Base-by-base conservation (phyloP, 2,888 invertebrate genomes). In the Plebejus argus region DNA sequence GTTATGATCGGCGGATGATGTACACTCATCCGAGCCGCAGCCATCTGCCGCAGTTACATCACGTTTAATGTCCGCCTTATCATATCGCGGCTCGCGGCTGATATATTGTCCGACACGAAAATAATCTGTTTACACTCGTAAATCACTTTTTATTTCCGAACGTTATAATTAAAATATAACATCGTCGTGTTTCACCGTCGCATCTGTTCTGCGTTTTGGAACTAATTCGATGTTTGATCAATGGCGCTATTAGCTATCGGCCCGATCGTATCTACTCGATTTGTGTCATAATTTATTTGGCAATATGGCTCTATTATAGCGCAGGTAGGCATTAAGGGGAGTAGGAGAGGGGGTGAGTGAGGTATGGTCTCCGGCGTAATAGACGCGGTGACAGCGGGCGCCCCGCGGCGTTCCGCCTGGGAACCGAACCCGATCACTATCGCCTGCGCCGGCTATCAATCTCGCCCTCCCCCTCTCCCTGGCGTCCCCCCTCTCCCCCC, bases 381-480 rank as follows among this genome's bases (percentile, higher is more conserved):
- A 66, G 66, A 66, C 66, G 66, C 66, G 66, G 66, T 66, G 66
- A 66, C 66, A 66, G 66, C 66, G 66, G 66, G 28, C 66, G 66
- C 66, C 66, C 66, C 66, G 66, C 66, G 28, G 66, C 28, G 66
- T 15, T 33, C 15, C 28, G 66, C 66, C 66, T 66, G 66, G 66
- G 66, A 66, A 66, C 66, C 66, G 66, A 66, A 66, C 28, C 28
- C 28, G 66, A 66, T 66, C 66, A 28, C 66, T 66, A 66, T 66
- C 66, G 28, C 66, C 66, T 66, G 66, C 66, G 66, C 66, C 66
- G 28, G 66, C 28, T 18, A 66, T 66, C 66, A 66, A 66, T 66
- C 74, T 74, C 74, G 3, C 0, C 39, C n/a, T 2, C 15, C 70
- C 0, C 71, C n/a, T 1, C 70, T 3, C 70, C 2, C 70, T 28